Evolutionary conservation across 2,888 invertebrate genomes (phyloP), one percentile per base, ranked within the genome.

Genomic region (Ormyrus labotus): DNA sequence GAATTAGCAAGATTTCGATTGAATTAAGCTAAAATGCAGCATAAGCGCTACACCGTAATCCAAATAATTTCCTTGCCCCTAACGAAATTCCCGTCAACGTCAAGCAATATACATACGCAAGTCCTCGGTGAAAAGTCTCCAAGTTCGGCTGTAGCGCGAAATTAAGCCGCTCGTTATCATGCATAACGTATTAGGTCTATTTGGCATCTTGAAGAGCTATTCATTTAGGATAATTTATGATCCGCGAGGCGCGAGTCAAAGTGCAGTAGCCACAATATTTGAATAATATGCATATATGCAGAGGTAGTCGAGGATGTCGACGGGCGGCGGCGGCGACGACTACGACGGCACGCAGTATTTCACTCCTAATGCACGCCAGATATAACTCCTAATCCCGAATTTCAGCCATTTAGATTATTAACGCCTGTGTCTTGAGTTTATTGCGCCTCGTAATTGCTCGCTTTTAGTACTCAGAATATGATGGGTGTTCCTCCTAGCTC

Each of bases 401-500:
- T 77, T 69, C 69, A 77, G 63, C 74, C 70, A 73, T 80, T 82
- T 72, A 58, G 80, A 78, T 80, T 80, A 82, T 82, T 71, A 80
- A 76, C 73, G 75, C 79, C 13, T 72, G 65, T 73, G 73, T 80
- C 65, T 72, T 65, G n/a, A 74, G 82, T 78, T 80, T 80, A 78
- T 78, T 80, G 77, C 78, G 48, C 57, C 80, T 65, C 65, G 77
- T 82, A 82, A 82, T 82, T 80, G 65, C 80, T 82, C 57, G 75
- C 70, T 78, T 74, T 78, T 72, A 70, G 61, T 74, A 11, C 60
- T 73, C 13, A 34, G 61, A 65, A 48, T 63, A 61, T 73, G 68
- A 79, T 68, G 73, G 47, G 8, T 64, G 64, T 58, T 70, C 9
- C 61, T 61, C 10, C 60, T 47, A 34, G 45, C 47, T 64, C 47